Evolutionary conservation across 2,888 invertebrate genomes (phyloP).

Genomic region (Cyaniris semiargus): DNA sequence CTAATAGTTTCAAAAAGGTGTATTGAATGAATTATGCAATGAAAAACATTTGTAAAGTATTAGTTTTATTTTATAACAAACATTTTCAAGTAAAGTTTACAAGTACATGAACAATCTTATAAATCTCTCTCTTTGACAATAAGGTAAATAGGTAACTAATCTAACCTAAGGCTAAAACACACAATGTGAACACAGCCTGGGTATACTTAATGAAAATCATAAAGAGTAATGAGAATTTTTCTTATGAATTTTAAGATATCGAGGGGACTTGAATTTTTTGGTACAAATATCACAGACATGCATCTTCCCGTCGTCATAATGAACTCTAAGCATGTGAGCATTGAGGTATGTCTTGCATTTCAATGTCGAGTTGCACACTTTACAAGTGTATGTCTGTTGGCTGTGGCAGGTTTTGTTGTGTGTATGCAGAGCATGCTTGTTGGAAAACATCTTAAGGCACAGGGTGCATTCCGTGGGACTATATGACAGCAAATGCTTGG

Average conservation of each 20-base stretch:
- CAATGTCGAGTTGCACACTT: constrained; percentile 47
- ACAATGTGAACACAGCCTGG: not conserved
- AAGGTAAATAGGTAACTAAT: not conserved
- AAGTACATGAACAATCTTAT: not conserved
- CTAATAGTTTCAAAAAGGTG: no score
- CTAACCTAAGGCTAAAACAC: not conserved
- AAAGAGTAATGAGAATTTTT: constrained; percentile 43
- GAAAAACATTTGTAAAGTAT: not conserved
- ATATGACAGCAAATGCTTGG: constrained; percentile 33
- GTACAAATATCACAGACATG: constrained; percentile 49
- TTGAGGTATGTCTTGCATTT: constrained; percentile 46
- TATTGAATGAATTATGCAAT: no score
- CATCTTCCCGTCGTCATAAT: constrained; percentile 47
- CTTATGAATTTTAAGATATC: constrained; percentile 50
- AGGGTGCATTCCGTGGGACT: constrained; percentile 40
- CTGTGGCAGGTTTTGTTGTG: constrained; percentile 50
- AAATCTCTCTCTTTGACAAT: constrained; percentile 1
- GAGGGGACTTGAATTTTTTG: constrained; percentile 48
- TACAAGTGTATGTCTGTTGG: constrained; percentile 41
- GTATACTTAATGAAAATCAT: not conserved
- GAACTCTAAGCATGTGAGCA: constrained; percentile 48
- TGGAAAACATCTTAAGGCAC: constrained; percentile 42
- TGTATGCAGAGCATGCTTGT: constrained; percentile 40
- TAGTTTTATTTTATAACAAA: not conserved
- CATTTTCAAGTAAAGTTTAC: not conserved